Conservation (phyloP, 2,113 vertebrate species). For the Podocnemis expansa region DNA sequence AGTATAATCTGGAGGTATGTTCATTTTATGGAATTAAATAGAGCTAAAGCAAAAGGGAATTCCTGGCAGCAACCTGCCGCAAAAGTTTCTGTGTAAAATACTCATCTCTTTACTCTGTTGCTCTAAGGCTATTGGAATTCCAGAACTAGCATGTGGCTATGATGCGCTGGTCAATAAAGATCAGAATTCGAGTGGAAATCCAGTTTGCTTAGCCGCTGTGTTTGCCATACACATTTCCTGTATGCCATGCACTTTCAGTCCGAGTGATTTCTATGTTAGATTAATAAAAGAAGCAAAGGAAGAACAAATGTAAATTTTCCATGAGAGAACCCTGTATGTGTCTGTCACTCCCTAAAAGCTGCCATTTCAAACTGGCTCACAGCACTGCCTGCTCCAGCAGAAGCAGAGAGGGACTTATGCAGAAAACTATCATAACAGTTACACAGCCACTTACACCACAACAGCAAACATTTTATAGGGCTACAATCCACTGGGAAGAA, state of each 20-base stretch:
- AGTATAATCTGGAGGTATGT: conserved; percentile 80
- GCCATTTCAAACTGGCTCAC: background rate
- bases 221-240: background rate
- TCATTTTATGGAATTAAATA: background rate
- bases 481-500: background rate
- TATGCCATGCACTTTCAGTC: background rate
- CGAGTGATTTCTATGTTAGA: background rate
- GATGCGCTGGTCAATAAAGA: background rate
- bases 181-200: background rate
- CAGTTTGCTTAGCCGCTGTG: background rate
- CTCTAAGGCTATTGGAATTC: background rate
- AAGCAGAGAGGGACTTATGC: background rate
- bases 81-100: background rate
- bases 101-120: background rate
- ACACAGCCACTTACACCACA: background rate
- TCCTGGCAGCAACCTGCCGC: background rate
- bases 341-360: background rate
- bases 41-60: background rate
- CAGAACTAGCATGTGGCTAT: background rate
- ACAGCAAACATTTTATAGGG: background rate
- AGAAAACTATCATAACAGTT: background rate
- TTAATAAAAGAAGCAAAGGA: background rate
- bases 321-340: background rate
- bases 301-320: background rate
- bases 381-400: background rate